Percentiles rank a stretch among this genome's conserved stretches.
Conservation (phyloP, 92 coral and sea anemone species). For the Virgularia gustaviana region DNA sequence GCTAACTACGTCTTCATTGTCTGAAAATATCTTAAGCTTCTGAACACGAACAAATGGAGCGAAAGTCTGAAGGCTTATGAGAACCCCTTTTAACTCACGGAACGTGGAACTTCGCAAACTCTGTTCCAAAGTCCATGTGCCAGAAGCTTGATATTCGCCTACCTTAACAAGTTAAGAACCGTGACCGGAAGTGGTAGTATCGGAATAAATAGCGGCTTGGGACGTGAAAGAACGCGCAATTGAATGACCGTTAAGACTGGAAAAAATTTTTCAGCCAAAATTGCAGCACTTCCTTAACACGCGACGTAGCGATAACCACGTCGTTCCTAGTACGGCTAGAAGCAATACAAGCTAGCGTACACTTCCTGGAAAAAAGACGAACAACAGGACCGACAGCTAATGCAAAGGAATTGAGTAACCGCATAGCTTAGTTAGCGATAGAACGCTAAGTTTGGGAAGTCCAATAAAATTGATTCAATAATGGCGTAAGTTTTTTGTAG, state of each 20-base stretch:
- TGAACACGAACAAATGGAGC: not conserved
- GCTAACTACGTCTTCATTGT: constrained; percentile 38
- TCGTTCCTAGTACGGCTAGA: not conserved
- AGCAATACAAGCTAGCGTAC: constrained; percentile 6
- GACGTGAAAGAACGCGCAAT: too few species aligned
- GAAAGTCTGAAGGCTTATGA: not conserved
- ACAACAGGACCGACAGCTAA: constrained; percentile 8
- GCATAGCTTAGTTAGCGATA: constrained; percentile 1
- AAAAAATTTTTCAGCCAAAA: too few species aligned
- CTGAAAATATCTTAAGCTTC: constrained; percentile 34
- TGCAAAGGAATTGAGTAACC: constrained; percentile 3
- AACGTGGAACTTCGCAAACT: not conserved
- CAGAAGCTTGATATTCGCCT: not conserved
- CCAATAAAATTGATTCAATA: not conserved
- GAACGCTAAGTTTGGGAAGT: not conserved
- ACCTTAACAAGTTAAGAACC: not conserved
- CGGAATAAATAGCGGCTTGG: not conserved
- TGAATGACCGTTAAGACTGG: too few species aligned
- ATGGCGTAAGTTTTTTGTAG: not conserved
- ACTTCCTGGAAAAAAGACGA: constrained; percentile 3
- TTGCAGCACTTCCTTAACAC: too few species aligned
- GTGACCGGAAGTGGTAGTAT: not conserved
- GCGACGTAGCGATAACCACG: not conserved
- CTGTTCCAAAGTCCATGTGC: not conserved
- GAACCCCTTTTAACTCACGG: not conserved